Evolutionary conservation across 2,113 vertebrate genomes (phyloP), one percentile per base, ranked within the genome.

Genomic region (Chlorodrepanis virens): DNA sequence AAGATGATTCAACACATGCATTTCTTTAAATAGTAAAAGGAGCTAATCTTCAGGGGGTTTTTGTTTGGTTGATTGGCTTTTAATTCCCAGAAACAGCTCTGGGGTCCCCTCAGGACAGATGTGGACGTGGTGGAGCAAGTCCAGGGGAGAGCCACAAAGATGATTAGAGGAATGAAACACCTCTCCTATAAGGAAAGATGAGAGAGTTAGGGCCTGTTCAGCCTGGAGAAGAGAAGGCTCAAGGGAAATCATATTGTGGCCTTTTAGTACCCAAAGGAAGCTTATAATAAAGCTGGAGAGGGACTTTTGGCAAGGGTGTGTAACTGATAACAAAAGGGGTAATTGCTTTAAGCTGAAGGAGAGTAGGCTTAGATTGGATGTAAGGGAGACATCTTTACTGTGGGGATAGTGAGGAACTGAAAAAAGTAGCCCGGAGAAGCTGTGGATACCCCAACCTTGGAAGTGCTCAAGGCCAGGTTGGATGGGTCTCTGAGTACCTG

Each of bases 101-200:
- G 28, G 19, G 29, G 4, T 20, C 24, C 11, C 10, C 28, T 39
- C 8, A 52, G 28, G 22, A n/a, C 2, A 2, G 6, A 52, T 1
- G 2, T n/a, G 10, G 33, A 12, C 5, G 13, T 59, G 45, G 44
- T n/a, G 24, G 53, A 68, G 9, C 0, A 2, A 67, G 16, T 53
- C 33, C 45, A 74, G 28, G 29, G 19, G 2, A 74, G 59, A 72
- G 28, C 8, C 45, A 67, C 24, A 33, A 52, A 39, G 8, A 4
- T 45, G 2, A 39, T 65, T 17, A 52, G 44, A 67, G 19, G 33
- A 80, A 39, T 59, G 39, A 20, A 82, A n/a, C 10, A 45, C 15
- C 9, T 59, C 27, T 74, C 15, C 44, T 59, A 5, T 17, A 6
- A 24, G 28, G 16, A 59, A 67, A 74, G 28, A 6, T 44, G 44